phyloP scores from a whole-genome alignment of 2,797 vertebrate species.

The Spinus olivaceus region DNA sequence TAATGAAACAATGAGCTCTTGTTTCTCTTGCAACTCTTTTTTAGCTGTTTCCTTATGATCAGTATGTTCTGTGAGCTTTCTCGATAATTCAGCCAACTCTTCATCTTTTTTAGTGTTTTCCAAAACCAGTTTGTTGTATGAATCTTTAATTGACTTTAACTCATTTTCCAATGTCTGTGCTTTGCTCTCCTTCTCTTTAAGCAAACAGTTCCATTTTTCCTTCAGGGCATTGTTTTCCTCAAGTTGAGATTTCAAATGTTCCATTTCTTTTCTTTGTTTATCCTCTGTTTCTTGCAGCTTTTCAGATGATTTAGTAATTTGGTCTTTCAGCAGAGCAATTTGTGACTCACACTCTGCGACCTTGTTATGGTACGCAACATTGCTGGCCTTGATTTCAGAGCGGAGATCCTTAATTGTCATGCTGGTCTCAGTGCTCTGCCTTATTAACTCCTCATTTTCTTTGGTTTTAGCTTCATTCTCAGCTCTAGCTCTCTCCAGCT shows the following conservation, averaged over 20 bases:
- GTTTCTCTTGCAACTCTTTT: conserved; percentile 70
- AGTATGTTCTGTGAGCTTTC: conserved; percentile 67
- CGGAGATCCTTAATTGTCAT: conserved; percentile 76
- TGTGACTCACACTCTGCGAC: conserved; percentile 79
- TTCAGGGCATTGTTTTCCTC: conserved; percentile 63
- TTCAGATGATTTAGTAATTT: conserved; percentile 67
- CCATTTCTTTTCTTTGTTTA: conserved; percentile 53
- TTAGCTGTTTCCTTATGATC: conserved; percentile 63
- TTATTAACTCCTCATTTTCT: conserved; percentile 77
- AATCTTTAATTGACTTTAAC: conserved; percentile 81
- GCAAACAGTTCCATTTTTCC: conserved; percentile 69
- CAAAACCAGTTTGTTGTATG: conserved; percentile 77
- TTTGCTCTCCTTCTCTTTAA: conserved; percentile 66
- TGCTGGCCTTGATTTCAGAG: conserved; percentile 78
- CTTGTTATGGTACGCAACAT: conserved; percentile 65
- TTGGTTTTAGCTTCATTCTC: conserved; percentile 72
- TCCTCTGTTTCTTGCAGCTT: conserved; percentile 74
- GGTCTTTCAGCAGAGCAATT: conserved; percentile 80
- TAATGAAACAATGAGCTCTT: conserved; percentile 72
- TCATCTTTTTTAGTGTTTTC: conserved; percentile 74
- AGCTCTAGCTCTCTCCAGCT: conserved; percentile 68
- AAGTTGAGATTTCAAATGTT: conserved; percentile 71
- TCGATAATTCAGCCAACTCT: conserved; percentile 73
- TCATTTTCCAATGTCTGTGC: conserved; percentile 79
- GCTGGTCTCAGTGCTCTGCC: conserved; percentile 75